Evolutionary conservation across 1,140 invertebrate genomes (phyloP).

Genomic region (Sitobion miscanthi): DNA sequence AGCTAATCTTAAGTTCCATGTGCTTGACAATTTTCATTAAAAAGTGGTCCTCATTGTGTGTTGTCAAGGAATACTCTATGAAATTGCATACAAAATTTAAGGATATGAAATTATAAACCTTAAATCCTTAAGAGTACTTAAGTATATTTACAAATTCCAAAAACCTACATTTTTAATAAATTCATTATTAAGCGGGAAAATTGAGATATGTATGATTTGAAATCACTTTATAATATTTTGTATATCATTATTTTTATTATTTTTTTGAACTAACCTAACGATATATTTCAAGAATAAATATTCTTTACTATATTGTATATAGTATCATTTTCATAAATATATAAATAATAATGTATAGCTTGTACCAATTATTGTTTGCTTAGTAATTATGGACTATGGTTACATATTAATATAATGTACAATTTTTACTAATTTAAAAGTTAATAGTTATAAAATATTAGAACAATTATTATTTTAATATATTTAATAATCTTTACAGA

Average conservation of each 20-base stretch:
- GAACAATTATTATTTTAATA: not conserved
- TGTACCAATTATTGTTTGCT: not conserved
- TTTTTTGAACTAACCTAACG: not conserved
- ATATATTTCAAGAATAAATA: not conserved
- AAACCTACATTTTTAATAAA: too few relatives aligned
- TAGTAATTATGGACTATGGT: not conserved
- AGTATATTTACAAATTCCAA: too few relatives aligned
- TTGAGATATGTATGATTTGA: not conserved
- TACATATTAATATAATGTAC: not conserved
- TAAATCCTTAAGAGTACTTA: too few relatives aligned
- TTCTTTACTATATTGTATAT: not conserved
- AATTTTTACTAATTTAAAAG: not conserved
- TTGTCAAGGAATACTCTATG: too few relatives aligned
- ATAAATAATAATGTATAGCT: not conserved
- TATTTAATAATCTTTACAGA: slow-evolving; percentile 17
- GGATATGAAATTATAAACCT: too few relatives aligned
- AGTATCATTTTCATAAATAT: not conserved
- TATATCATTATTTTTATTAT: too few relatives aligned
- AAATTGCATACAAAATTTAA: too few relatives aligned
- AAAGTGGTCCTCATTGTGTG: too few relatives aligned
- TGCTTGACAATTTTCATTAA: too few relatives aligned
- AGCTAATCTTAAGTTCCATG: too few relatives aligned
- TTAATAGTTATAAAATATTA: not conserved
- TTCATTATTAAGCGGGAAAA: too few relatives aligned
- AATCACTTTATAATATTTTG: not conserved